These are phyloP conservation scores for Mareca penelope DNA, from an alignment of 2,797 vertebrate genomes.

Conservation along the genomic window DNA sequence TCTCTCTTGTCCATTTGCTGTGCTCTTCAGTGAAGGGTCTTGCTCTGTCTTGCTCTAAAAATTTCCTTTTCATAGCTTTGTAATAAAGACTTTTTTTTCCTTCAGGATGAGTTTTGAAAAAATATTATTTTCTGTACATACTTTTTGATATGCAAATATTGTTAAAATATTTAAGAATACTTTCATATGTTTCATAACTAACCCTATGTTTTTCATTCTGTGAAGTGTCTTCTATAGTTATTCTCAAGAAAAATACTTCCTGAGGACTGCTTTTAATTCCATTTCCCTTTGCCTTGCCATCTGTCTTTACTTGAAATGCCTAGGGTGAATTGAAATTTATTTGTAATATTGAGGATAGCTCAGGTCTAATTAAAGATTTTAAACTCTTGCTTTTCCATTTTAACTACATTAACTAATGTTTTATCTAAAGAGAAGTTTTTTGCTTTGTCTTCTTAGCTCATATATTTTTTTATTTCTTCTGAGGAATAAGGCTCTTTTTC, in stretches of 20 bases:
- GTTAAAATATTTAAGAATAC: not conserved
- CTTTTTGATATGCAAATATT: not conserved
- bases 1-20: not conserved
- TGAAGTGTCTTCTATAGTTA: not conserved
- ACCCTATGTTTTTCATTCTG: not conserved
- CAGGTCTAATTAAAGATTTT: not conserved
- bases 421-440: not conserved
- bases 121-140: not conserved
- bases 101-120: not conserved
- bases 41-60: not conserved
- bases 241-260: not conserved
- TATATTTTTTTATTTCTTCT: not conserved
- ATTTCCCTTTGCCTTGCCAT: not conserved
- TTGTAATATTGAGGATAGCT: not conserved
- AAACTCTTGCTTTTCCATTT: not conserved
- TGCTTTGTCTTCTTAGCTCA: not conserved
- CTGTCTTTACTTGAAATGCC: slow-evolving; percentile 4
- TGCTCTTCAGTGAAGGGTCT: not conserved
- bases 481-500: not conserved
- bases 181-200: not conserved
- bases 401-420: not conserved
- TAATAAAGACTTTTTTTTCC: not conserved
- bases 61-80: not conserved
- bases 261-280: not conserved
- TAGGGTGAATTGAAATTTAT: not conserved